phyloP scores from a whole-genome alignment of 2,113 vertebrate genomes.

The Brachyhypopomus occidentalis region DNA sequence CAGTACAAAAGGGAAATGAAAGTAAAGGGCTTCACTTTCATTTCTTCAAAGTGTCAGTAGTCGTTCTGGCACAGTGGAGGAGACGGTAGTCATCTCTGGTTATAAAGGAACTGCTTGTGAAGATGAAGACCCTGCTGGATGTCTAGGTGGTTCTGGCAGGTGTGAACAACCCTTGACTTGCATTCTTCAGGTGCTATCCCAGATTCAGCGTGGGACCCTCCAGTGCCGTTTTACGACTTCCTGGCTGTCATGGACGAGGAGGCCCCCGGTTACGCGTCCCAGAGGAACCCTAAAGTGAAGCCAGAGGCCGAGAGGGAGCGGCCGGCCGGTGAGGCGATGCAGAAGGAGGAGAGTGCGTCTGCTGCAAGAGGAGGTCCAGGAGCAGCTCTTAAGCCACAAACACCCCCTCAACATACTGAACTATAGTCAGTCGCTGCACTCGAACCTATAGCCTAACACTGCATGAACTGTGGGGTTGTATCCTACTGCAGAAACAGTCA shows the following conservation, averaged over 20 bases:
- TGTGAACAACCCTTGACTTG: background rate
- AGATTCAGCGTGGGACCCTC: slow-evolving; percentile 81
- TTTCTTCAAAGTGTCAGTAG: too few relatives aligned
- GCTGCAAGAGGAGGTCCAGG: background rate
- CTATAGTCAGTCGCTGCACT: slow-evolving; percentile 48
- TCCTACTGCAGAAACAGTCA: background rate
- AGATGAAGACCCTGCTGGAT: too few relatives aligned
- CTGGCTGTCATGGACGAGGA: slow-evolving; percentile 84
- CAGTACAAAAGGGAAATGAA: background rate
- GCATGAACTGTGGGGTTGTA: background rate
- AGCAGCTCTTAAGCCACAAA: slow-evolving; percentile 15
- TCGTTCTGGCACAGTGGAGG: too few relatives aligned
- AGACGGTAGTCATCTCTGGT: too few relatives aligned
- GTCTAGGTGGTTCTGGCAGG: background rate
- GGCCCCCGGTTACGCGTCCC: slow-evolving; percentile 56
- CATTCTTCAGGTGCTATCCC: slow-evolving; percentile 75
- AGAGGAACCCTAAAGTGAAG: slow-evolving; percentile 28
- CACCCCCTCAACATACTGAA: slow-evolving; percentile 63
- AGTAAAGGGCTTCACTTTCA: background rate
- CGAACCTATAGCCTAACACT: background rate
- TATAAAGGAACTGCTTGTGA: too few relatives aligned
- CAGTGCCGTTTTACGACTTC: slow-evolving; percentile 83
- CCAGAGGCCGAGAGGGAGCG: slow-evolving; percentile 34
- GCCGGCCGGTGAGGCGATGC: background rate
- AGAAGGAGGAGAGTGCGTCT: background rate